Percentiles rank a stretch among this genome's conserved stretches.
Evolutionary conservation across 1,140 invertebrate species (phyloP).

Genomic region (Pteromalus puparum): DNA sequence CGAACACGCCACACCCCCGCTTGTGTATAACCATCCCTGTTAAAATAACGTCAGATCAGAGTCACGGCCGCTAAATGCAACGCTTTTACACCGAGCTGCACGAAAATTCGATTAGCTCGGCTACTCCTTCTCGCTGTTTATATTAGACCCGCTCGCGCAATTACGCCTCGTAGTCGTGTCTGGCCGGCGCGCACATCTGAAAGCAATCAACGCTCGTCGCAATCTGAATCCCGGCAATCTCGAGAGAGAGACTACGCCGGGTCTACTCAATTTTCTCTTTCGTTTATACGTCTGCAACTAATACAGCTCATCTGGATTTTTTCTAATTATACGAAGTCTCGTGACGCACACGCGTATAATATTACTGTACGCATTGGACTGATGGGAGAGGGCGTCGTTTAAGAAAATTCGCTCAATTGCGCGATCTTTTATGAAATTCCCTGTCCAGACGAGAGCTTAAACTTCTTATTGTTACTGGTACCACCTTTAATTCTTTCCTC

Average conservation of each 20-base stretch:
- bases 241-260: neutral
- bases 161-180: neutral
- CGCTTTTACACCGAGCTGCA: slow-evolving; percentile 18
- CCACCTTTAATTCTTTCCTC: neutral
- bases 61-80: slow-evolving; percentile 26
- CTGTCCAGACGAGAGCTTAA: neutral
- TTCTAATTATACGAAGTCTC: neutral
- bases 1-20: slow-evolving; percentile 57
- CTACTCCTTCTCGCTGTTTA: neutral
- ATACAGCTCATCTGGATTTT: neutral
- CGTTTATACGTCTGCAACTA: neutral
- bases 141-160: neutral
- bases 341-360: neutral
- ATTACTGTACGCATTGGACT: neutral
- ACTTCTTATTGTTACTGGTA: neutral
- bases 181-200: slow-evolving; percentile 1
- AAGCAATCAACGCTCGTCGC: slow-evolving; percentile 40
- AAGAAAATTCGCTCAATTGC: slow-evolving; percentile 49
- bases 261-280: neutral
- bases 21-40: slow-evolving; percentile 53
- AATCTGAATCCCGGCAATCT: slow-evolving; percentile 43
- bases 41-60: slow-evolving; percentile 22
- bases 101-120: neutral
- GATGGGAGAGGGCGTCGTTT: slow-evolving; percentile 22
- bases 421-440: neutral